Conservation (phyloP, 2,888 invertebrate genomes). For the Noctua fimbriata region DNA sequence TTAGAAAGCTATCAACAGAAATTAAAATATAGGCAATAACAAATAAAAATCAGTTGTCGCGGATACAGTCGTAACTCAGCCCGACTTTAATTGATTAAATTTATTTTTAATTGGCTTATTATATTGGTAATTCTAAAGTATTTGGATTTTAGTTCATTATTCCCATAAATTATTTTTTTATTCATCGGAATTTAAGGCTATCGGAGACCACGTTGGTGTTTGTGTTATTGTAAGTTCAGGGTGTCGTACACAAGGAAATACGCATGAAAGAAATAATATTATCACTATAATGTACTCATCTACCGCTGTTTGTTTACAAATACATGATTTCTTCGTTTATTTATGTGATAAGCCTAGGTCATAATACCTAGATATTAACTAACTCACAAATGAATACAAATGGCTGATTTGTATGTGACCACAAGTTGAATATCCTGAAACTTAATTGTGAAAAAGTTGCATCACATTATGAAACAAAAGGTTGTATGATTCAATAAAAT, state of each 20-base stretch:
- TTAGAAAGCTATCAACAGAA: slow-evolving; percentile 79
- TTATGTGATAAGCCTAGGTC: slow-evolving; percentile 33
- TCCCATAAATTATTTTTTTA: slow-evolving; percentile 29
- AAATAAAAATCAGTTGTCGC: slow-evolving; percentile 71
- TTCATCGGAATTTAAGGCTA: slow-evolving; percentile 18
- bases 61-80: slow-evolving; percentile 70
- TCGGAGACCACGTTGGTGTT: slow-evolving; percentile 14
- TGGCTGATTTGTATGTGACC: slow-evolving; percentile 12
- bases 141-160: slow-evolving; percentile 23
- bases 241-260: slow-evolving; percentile 14
- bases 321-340: slow-evolving; percentile 53
- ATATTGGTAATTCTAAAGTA: slow-evolving; percentile 45
- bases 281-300: slow-evolving; percentile 15
- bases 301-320: slow-evolving; percentile 48
- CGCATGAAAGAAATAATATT: slow-evolving; percentile 21
- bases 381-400: slow-evolving; percentile 7
- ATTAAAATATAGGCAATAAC: slow-evolving; percentile 73
- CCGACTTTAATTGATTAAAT: slow-evolving; percentile 66
- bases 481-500: slow-evolving; percentile 40
- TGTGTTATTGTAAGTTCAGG: slow-evolving; percentile 19
- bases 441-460: slow-evolving; percentile 49
- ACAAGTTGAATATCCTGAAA: slow-evolving; percentile 39
- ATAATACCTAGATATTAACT: slow-evolving; percentile 17
- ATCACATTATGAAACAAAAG: slow-evolving; percentile 57
- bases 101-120: slow-evolving; percentile 62